Evolutionary conservation across 2,113 vertebrate genomes (phyloP), one percentile per base, ranked within the genome.

Genomic region (Actinemys pallida): DNA sequence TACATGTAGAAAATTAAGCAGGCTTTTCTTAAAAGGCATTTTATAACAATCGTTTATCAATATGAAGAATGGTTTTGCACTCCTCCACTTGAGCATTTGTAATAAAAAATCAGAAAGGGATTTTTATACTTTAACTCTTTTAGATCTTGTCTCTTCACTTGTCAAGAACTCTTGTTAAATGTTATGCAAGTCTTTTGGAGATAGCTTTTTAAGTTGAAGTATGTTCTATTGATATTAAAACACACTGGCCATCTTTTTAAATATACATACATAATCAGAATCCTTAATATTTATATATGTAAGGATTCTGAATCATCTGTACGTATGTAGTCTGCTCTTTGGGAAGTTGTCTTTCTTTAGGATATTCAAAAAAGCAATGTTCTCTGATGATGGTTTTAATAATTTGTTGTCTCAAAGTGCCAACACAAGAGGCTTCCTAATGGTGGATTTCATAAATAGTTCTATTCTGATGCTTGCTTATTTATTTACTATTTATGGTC

Each of bases 1-100:
- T 59, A 81, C 65, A 69, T 65, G 65, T 16, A 88, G 92, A 89
- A 91, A 96, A 94, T 86, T 65, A 85, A 96, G 42, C 95, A 91
- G 29, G 78, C 85, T 95, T 93, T 76, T 84, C 94, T 96, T 54
- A 92, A 94, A 92, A 94, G 59, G n/a, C 59, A 47, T 96, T 95
- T 96, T 45, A 72, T 20, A 47, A 0, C 20, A 45, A 31, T 25
- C 79, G 31, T 88, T 45, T 92, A 86, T n/a, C 22, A 9, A 9
- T 27, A 50, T 69, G 22, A 69, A 90, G 57, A 84, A 72, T 83
- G 29, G 25, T 22, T 81, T 81, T 88, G 59, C 20, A 80, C 53
- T 84, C 72, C 17, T 81, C 56, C 59, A 45, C 65, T 81, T 72
- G 56, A 52, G 9, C 5, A 16, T 81, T 88, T 93, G 79, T 53